Evolutionary conservation across 1,140 invertebrate species (phyloP).

Genomic region (Heliconius melpomene): DNA sequence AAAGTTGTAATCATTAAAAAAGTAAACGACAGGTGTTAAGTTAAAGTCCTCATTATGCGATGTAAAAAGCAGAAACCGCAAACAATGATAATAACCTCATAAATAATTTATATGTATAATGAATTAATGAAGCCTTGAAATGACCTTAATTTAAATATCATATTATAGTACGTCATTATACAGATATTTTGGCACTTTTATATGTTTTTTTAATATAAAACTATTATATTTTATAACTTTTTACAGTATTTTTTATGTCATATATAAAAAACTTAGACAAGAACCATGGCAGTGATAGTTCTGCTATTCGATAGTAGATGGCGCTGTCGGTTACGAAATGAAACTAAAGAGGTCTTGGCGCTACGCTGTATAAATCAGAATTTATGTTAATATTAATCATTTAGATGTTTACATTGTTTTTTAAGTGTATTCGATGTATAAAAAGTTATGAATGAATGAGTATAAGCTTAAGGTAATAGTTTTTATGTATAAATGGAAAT

Average conservation of each 20-base stretch:
- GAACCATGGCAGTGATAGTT: conserved; percentile 50
- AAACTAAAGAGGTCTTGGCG: neutral
- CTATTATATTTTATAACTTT: neutral
- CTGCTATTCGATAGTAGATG: conserved; percentile 68
- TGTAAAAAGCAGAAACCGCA: conserved; percentile 62
- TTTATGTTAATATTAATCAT: neutral
- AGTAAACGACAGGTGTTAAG: conserved; percentile 36
- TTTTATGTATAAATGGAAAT: neutral
- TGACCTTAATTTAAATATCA: conserved; percentile 55
- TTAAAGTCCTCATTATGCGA: conserved; percentile 33
- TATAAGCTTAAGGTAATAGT: neutral
- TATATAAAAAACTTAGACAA: conserved; percentile 39
- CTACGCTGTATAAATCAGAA: neutral
- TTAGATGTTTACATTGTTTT: conserved; percentile 10
- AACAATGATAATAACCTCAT: conserved; percentile 70
- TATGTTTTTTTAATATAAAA: neutral
- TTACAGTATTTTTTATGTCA: neutral
- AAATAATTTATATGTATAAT: conserved; percentile 67
- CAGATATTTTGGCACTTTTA: neutral
- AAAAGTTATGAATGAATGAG: conserved; percentile 6
- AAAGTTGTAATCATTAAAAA: conserved; percentile 23
- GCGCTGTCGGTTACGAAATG: conserved; percentile 40
- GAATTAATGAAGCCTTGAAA: conserved; percentile 68
- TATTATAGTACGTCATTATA: neutral
- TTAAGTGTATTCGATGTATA: neutral